Evolutionary conservation across 1,140 invertebrate species (phyloP), one percentile per base, ranked within the genome.

Genomic region (Campoletis sonorensis): DNA sequence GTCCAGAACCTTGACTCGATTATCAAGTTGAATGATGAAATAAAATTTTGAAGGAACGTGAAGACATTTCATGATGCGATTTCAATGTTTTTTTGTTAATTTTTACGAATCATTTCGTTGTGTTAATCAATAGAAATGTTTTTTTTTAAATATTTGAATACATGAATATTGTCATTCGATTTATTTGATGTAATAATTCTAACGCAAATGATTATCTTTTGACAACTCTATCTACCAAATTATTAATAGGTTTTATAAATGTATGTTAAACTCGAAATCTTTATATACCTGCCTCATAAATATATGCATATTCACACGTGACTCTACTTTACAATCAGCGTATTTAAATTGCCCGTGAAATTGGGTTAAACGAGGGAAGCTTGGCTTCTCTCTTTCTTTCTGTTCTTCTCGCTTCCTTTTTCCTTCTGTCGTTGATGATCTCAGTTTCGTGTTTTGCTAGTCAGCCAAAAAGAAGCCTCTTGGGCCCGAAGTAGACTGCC

Each of bases 401-500:
- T 27, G 18, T 58, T 58, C 18, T 13, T n/a, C 54, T n/a, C 54
- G 1, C 21, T 23, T 23, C 18, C 61, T 64, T 23, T 64, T 23
- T 64, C 61, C 23, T 23, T 26, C 23, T 26, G 1, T 10, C 61
- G 23, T 13, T 13, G 23, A 4, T 64, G 21, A n/a, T 64, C 61
- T 26, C 23, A 23, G 71, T 5, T 73, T 73, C 40, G 33, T 23
- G 51, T 26, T 73, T 49, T 64, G 61, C 23, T 13, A 23, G 71
- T n/a, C 4, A 49, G 40, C 71, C 71, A 73, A 40, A 73, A 58
- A 64, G 61, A 64, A 64, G 61, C n/a, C 21, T 85, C 80, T 86
- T 79, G 84, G 76, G 81, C n/a, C n/a, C 67, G 73, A 58, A 64
- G 23, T 23, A 64, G 79, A 84, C 78, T 81, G 81, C 73, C 80